Evolutionary conservation across 2,888 invertebrate genomes (phyloP), one percentile per base, ranked within the genome.

Genomic region (Drosophila engyochracea): DNA sequence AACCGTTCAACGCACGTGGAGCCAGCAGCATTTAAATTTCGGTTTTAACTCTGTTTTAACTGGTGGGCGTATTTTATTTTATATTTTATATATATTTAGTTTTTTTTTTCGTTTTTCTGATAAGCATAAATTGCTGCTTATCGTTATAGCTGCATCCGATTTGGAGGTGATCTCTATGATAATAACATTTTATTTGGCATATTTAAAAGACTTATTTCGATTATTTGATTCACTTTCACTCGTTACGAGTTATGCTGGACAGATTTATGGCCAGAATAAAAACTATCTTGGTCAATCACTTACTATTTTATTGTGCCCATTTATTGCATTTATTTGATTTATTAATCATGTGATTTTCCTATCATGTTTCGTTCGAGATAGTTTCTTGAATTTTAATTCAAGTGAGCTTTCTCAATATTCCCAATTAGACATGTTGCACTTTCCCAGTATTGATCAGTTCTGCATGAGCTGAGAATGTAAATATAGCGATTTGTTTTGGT

Each of bases 61-160:
- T 22, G 51, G 88, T 89, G 85, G 88, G 85, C 87, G 89, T 37
- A 37, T 12, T 41, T 30, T 25, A 12, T 76, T 70, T 68, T 41
- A 10, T 41, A 9, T 41, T 30, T 30, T 30, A 7, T 30, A 31
- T 30, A 9, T 14, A 2, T 14, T n/a, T n/a, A n/a, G n/a, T n/a
- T 16, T 47, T 16, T 7, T 7, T 4, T 1, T 47, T 16, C 4
- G 47, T 25, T 47, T 25, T 47, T 47, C 25, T 66, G 81, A 83
- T 89, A 82, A 76, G 81, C 84, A 89, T 86, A 86, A 89, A 81
- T 86, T 73, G 76, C 67, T 4, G 73, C 71, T 84, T 86, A 86
- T 86, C 89, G 85, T 73, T 81, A 70, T 25, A 22, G 41, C 47
- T 53, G 41, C 71, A 70, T 16, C 70, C 9, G 41, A 62, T 22